These are phyloP conservation scores for Stratiolaelaps scimitus DNA, from an alignment of 1,140 invertebrate species.

Conservation along the genomic window DNA sequence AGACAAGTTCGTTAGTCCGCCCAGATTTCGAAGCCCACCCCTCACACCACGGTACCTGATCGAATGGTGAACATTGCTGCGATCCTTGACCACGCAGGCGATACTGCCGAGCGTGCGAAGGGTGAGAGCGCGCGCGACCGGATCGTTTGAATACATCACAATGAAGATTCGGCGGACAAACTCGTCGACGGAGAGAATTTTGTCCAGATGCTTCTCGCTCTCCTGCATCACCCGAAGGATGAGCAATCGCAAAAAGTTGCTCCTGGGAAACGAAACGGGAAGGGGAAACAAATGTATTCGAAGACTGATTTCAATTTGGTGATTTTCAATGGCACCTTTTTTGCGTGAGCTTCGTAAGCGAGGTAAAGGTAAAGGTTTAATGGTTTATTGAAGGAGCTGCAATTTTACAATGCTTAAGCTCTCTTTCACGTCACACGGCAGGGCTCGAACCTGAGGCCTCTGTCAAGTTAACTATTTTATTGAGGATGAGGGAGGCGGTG, in stretches of 20 bases:
- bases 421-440: no score
- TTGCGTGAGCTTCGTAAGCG: no score
- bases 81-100: slow-evolving; percentile 78
- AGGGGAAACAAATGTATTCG: slow-evolving; percentile 30
- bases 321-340: no score
- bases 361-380: no score
- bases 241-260: slow-evolving; percentile 81
- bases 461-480: no score
- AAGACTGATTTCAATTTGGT: slow-evolving; percentile 28
- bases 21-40: no score
- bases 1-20: no score
- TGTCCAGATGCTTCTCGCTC: slow-evolving; percentile 89
- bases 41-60: no score
- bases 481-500: no score
- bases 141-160: slow-evolving; percentile 93
- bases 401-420: no score
- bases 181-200: slow-evolving; percentile 90
- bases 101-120: slow-evolving; percentile 74
- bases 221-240: slow-evolving; percentile 86
- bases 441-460: not conserved
- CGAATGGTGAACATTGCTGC: slow-evolving; percentile 86
- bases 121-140: slow-evolving; percentile 74
- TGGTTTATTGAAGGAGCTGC: no score
- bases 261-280: slow-evolving; percentile 44
- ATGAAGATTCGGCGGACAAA: slow-evolving; percentile 83